A percentile compares a stretch with the other conserved stretches of the same genome.
Evolutionary conservation across 2,113 vertebrate species (phyloP).

Genomic region (Microcebus griseorufus): DNA sequence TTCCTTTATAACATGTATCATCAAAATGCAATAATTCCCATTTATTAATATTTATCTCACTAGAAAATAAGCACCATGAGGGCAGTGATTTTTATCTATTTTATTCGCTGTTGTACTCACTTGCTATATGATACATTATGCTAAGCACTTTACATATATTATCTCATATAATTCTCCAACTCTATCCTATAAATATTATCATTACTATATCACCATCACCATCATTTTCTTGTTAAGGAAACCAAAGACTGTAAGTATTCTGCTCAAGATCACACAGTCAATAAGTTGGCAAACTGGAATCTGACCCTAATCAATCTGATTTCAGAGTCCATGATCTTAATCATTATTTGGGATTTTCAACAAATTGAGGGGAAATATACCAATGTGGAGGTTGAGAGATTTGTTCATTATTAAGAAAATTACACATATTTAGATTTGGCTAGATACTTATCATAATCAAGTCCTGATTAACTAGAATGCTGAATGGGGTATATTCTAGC

Average conservation of each 20-base stretch:
- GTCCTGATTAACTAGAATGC: background rate
- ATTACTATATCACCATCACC: background rate
- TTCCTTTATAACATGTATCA: background rate
- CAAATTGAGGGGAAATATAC: conserved; percentile 9
- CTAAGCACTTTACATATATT: background rate
- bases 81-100: background rate
- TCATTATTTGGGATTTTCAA: conserved; percentile 18
- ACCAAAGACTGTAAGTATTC: background rate
- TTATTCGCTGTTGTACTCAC: background rate
- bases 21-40: background rate
- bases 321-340: conserved; percentile 23
- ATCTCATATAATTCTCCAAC: background rate
- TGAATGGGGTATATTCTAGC: background rate
- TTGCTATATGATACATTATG: background rate
- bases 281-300: background rate
- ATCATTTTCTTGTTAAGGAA: background rate
- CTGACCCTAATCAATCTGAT: background rate
- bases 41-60: background rate
- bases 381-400: background rate
- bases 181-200: background rate
- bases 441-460: background rate
- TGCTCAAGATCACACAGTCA: background rate
- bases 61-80: background rate
- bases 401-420: background rate
- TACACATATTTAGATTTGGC: background rate